Evolutionary conservation across 2,888 invertebrate species (phyloP), one percentile per base, ranked within the genome.

Genomic region (Tetragonula carbonaria): DNA sequence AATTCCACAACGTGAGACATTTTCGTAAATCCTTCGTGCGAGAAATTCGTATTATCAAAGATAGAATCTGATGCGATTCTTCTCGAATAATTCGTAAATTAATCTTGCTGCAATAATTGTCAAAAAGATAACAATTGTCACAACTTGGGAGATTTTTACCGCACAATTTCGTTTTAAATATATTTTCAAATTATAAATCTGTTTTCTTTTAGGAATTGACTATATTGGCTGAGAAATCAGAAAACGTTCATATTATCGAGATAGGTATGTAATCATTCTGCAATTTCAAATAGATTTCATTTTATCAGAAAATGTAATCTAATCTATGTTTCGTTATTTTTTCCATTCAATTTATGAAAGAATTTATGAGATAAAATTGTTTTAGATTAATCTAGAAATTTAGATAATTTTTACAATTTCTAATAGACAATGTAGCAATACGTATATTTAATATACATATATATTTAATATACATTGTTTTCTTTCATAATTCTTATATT

Each of bases 161-260:
- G 8, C 4, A n/a, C n/a, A 13, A n/a, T 57, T 57, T n/a, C n/a
- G 2, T n/a, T 57, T 57, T 57, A 57, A 57, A n/a, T 57, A 57
- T 0, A 57, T n/a, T n/a, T 13, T 14, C 5, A n/a, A 63, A 4
- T 21, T 65, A 23, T n/a, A 59, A 23, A 23, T 23, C 23, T 33
- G 2, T 79, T 91, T 92, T 80, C 90, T 96, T 96, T 75, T 95
- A 98, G 98, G 97, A 97, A 92, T 95, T 98, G 8, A 95, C 95
- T 87, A 95, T 96, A 84, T 91, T 98, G 85, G 96, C 97, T 0
- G 93, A 95, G 33, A 93, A 95, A 78, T 95, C 97, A 89, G 94
- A 95, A 86, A 97, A 97, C 90, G 93, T 98, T 73, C 96, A 97
- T 87, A 95, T 98, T 83, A 92, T 98, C 73, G 95, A 97, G 94